Evolutionary conservation across 92 coral and sea anemone genomes (phyloP).

Genomic region (Epizoanthus scotinus): DNA sequence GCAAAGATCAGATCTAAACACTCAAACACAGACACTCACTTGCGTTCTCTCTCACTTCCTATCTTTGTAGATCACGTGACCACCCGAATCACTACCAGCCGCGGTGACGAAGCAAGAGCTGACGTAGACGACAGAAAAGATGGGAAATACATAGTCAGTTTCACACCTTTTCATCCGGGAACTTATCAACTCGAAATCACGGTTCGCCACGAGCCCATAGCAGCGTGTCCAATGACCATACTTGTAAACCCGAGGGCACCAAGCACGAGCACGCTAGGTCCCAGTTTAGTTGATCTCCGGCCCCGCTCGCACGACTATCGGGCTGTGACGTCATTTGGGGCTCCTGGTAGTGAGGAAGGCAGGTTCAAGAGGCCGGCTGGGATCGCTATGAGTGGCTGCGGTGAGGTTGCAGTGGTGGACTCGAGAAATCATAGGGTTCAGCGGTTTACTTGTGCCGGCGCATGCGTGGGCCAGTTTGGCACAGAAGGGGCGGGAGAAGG

Average conservation of each 20-base stretch:
- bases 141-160: conserved; percentile 67
- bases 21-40: too few species aligned
- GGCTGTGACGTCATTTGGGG: conserved; percentile 56
- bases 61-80: conserved; percentile 30
- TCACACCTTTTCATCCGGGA: conserved; percentile 81
- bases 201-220: conserved; percentile 69
- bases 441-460: conserved; percentile 48
- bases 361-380: conserved; percentile 75
- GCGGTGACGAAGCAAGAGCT: conserved; percentile 49
- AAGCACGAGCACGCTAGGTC: conserved; percentile 44
- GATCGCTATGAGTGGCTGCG: conserved; percentile 45
- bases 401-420: conserved; percentile 78
- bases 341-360: conserved; percentile 35
- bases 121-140: conserved; percentile 73
- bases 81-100: conserved; percentile 56
- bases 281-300: conserved; percentile 29
- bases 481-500: conserved; percentile 37
- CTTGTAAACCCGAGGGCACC: conserved; percentile 62
- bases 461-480: conserved; percentile 47
- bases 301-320: conserved; percentile 43
- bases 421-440: conserved; percentile 71
- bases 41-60: background rate
- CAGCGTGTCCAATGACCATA: conserved; percentile 63
- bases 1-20: too few species aligned
- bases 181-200: conserved; percentile 61